Conservation (phyloP, 2,888 invertebrate genomes). For the Cosmopolites sordidus region DNA sequence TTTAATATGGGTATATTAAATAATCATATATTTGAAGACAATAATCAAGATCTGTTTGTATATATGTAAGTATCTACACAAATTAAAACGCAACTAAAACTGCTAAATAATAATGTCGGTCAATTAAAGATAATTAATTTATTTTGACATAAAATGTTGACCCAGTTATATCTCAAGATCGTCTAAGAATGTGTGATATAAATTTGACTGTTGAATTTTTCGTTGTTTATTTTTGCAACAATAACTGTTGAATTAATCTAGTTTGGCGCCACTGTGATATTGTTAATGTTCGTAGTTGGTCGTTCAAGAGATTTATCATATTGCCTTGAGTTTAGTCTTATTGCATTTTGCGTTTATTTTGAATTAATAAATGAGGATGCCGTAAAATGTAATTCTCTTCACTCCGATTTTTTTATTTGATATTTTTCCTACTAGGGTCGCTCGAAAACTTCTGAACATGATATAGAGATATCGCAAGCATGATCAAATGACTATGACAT, state of each 20-base stretch:
- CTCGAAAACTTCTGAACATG: too few species aligned
- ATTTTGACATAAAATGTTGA: conserved; percentile 22
- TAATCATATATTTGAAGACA: too few species aligned
- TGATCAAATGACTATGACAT: too few species aligned
- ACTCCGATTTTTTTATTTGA: too few species aligned
- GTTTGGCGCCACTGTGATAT: conserved; percentile 15
- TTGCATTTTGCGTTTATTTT: neutral
- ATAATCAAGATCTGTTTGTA: too few species aligned
- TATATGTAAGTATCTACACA: too few species aligned
- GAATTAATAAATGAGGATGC: too few species aligned
- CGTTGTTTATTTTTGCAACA: conserved; percentile 16
- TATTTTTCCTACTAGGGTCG: too few species aligned
- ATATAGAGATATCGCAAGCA: too few species aligned
- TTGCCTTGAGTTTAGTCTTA: neutral
- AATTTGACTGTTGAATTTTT: conserved; percentile 19
- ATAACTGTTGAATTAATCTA: conserved; percentile 15
- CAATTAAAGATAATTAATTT: conserved; percentile 24
- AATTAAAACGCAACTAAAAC: conserved; percentile 14
- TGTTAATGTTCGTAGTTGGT: neutral
- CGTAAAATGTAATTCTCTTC: too few species aligned
- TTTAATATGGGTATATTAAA: too few species aligned
- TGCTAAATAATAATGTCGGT: conserved; percentile 15
- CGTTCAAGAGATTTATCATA: neutral
- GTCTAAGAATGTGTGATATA: conserved; percentile 4
- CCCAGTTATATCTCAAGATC: conserved; percentile 14